phyloP scores from a whole-genome alignment of 2,113 vertebrate species.

The Spermophilus dauricus region DNA sequence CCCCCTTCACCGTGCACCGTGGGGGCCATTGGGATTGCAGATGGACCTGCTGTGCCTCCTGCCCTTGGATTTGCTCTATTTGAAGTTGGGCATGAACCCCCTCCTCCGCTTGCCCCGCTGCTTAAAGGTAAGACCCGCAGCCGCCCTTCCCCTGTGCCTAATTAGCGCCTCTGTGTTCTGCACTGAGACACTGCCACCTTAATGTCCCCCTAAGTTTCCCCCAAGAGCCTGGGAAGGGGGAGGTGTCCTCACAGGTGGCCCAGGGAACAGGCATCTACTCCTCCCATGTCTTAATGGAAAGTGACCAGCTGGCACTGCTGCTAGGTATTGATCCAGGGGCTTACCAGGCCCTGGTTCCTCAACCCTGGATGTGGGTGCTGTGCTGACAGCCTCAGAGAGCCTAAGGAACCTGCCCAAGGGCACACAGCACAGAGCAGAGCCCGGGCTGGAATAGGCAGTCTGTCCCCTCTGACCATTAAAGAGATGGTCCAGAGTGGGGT shows the following conservation, averaged over 20 bases:
- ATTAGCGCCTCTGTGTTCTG: not conserved
- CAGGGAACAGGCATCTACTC: not conserved
- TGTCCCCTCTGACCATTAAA: not conserved
- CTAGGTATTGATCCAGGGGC: not conserved
- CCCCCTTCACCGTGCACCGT: too few species aligned
- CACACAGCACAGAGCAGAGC: not conserved
- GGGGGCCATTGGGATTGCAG: constrained; percentile 85
- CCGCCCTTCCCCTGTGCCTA: not conserved
- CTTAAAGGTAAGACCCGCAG: constrained; percentile 91
- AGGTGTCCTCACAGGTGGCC: not conserved
- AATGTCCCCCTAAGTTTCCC: fast-evolving
- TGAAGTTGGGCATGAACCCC: constrained; percentile 94
- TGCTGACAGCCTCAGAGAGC: not conserved
- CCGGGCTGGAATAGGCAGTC: not conserved
- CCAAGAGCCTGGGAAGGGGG: not conserved
- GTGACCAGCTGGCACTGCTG: too few species aligned
- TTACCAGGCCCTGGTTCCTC: not conserved
- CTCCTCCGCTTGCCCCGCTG: constrained; percentile 95
- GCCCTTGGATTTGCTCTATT: constrained; percentile 96
- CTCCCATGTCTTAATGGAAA: not conserved
- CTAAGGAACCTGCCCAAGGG: not conserved
- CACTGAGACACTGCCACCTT: fast-evolving
- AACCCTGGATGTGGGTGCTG: not conserved
- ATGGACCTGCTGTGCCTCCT: constrained; percentile 95
- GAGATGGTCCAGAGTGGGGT: not conserved